These are phyloP conservation scores for Umimayanthus chanpuru DNA, from an alignment of 92 coral and sea anemone genomes.

Conservation along the genomic window DNA sequence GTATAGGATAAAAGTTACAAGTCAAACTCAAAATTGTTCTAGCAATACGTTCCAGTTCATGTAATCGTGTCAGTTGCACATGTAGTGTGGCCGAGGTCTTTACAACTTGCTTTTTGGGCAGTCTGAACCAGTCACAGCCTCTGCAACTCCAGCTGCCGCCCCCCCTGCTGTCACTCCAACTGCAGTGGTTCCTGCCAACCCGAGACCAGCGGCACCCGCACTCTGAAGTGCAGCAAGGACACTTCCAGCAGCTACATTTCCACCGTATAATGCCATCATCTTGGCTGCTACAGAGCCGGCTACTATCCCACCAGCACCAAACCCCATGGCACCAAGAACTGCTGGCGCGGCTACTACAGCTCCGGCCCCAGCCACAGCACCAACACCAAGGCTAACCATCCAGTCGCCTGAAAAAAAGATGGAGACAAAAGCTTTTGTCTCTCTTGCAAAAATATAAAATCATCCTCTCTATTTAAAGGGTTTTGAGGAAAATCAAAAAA, in stretches of 20 bases:
- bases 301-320: slow-evolving; percentile 43
- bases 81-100: not conserved
- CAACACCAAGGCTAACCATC: not conserved
- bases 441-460: too few species aligned
- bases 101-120: not conserved
- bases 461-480: too few species aligned
- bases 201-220: slow-evolving; percentile 53
- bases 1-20: too few species aligned
- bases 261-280: slow-evolving; percentile 37
- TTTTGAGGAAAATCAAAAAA: too few species aligned
- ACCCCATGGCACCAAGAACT: slow-evolving; percentile 44
- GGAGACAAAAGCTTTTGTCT: too few species aligned
- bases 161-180: slow-evolving; percentile 32
- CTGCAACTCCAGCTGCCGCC: slow-evolving; percentile 9
- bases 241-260: slow-evolving; percentile 50
- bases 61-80: too few species aligned
- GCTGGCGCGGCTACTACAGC: slow-evolving; percentile 52
- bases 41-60: not conserved
- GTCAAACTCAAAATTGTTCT: too few species aligned
- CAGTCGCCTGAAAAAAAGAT: not conserved
- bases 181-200: slow-evolving; percentile 6
- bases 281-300: slow-evolving; percentile 49
- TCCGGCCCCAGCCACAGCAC: slow-evolving; percentile 26
- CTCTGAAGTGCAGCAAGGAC: slow-evolving; percentile 41
- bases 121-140: not conserved